Conservation (phyloP, 1,140 invertebrate species). For the Hirudo medicinalis region DNA sequence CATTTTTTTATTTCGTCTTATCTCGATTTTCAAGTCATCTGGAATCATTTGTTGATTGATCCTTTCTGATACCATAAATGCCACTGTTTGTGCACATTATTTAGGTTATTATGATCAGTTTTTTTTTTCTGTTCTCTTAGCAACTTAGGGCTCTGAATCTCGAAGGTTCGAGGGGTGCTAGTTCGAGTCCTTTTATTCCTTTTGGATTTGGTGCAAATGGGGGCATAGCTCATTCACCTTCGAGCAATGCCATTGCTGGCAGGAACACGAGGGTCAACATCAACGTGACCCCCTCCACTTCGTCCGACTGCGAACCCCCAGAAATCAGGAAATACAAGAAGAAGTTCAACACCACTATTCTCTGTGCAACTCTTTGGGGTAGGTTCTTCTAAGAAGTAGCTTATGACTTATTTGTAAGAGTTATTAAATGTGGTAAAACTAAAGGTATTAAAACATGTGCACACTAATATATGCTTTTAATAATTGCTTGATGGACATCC, state of each 20-base stretch:
- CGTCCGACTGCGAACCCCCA: constrained; percentile 58
- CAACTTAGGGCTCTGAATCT: constrained; percentile 9
- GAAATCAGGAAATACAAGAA: constrained; percentile 94
- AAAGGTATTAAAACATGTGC: no score
- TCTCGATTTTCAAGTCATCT: no score
- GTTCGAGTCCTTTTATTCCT: constrained; percentile 10
- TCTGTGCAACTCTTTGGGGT: constrained; percentile 98
- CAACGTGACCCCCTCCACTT: constrained; percentile 24
- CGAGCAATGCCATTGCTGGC: constrained; percentile 9
- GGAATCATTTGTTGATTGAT: no score
- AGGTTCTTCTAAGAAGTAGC: constrained; percentile 63
- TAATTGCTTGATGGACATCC: no score
- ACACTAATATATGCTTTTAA: no score
- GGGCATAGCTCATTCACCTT: background rate
- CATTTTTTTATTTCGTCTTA: no score
- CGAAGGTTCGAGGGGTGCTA: background rate
- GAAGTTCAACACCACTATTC: constrained; percentile 90
- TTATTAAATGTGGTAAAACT: no score
- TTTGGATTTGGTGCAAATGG: constrained; percentile 14
- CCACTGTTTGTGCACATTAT: no score
- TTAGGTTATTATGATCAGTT: background rate
- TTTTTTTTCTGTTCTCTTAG: background rate
- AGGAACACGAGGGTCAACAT: constrained; percentile 2
- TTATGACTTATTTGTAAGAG: no score
- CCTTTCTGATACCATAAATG: no score